A percentile compares a stretch with the other conserved stretches of the same genome.
Conservation (phyloP, 2,888 invertebrate species). For the Perizoma flavofasciatum region DNA sequence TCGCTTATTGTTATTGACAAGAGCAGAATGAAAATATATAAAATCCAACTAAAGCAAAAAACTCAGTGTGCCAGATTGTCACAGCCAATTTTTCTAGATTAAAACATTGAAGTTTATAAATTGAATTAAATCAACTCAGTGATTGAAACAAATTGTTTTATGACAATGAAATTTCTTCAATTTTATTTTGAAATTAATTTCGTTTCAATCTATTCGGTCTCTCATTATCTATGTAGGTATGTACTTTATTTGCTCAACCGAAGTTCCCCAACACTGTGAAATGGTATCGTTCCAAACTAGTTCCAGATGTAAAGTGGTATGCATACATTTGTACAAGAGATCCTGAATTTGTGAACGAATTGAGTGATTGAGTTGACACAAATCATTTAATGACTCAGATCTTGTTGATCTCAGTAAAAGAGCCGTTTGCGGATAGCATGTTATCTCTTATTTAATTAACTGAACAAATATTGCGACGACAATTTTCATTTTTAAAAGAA, state of each 20-base stretch:
- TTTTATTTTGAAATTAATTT: conserved; percentile 6
- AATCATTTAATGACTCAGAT: too few relatives aligned
- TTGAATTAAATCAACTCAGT: conserved; percentile 14
- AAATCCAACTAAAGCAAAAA: conserved; percentile 13
- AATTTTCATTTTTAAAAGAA: too few relatives aligned
- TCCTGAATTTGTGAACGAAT: conserved; percentile 13
- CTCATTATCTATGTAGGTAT: neutral
- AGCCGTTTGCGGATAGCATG: conserved; percentile 16
- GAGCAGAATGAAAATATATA: conserved; percentile 21
- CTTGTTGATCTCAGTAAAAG: conserved; percentile 20
- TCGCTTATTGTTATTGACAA: conserved; percentile 34
- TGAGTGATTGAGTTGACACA: conserved; percentile 11
- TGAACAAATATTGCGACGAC: too few relatives aligned
- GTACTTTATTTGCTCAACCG: too few relatives aligned
- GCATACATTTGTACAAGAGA: conserved; percentile 10
- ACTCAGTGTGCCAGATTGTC: conserved; percentile 26
- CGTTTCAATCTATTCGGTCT: neutral
- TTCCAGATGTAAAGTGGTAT: conserved; percentile 5
- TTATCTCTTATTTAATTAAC: too few relatives aligned
- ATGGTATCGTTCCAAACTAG: too few relatives aligned
- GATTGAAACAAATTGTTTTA: conserved; percentile 19
- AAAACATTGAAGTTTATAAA: conserved; percentile 24
- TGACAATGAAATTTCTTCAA: conserved; percentile 3
- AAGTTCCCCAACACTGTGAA: too few relatives aligned
- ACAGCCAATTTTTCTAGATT: conserved; percentile 9